Conservation (phyloP, 2,888 invertebrate genomes). For the Cremastobaeus sp. region DNA sequence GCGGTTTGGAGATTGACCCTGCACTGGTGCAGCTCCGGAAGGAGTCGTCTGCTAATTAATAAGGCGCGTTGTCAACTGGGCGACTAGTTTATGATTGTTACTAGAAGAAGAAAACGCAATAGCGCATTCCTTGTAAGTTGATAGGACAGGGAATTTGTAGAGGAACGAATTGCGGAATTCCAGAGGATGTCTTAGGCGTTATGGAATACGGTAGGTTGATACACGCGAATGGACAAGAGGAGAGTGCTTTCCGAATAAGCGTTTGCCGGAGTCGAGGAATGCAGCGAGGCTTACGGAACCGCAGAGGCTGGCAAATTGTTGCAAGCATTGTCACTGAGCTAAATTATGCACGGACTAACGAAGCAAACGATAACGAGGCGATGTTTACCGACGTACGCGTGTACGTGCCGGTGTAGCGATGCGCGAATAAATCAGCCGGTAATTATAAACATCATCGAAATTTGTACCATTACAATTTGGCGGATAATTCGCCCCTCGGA, state of each 20-base stretch:
- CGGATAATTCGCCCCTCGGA: slow-evolving; percentile 18
- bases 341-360: slow-evolving; percentile 56
- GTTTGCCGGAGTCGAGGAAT: slow-evolving; percentile 69
- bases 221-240: slow-evolving; percentile 64
- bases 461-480: slow-evolving; percentile 47
- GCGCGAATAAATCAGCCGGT: slow-evolving; percentile 43
- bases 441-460: slow-evolving; percentile 58
- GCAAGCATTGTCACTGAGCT: slow-evolving; percentile 58
- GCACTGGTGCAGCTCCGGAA: not conserved
- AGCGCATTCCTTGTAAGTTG: slow-evolving; percentile 41
- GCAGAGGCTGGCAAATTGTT: slow-evolving; percentile 74
- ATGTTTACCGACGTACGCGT: slow-evolving; percentile 27
- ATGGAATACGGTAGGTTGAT: slow-evolving; percentile 62
- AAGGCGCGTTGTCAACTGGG: slow-evolving; percentile 27
- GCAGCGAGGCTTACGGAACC: slow-evolving; percentile 67
- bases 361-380: slow-evolving; percentile 54
- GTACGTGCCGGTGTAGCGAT: slow-evolving; percentile 15
- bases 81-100: slow-evolving; percentile 50
- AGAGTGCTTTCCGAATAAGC: slow-evolving; percentile 69
- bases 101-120: slow-evolving; percentile 48
- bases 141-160: slow-evolving; percentile 63
- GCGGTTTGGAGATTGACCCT: not conserved
- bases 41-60: slow-evolving; percentile 10
- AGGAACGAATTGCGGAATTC: slow-evolving; percentile 70
- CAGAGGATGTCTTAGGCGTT: slow-evolving; percentile 66